phyloP scores from a whole-genome alignment of 2,113 vertebrate species.

The Isichthys henryi region DNA sequence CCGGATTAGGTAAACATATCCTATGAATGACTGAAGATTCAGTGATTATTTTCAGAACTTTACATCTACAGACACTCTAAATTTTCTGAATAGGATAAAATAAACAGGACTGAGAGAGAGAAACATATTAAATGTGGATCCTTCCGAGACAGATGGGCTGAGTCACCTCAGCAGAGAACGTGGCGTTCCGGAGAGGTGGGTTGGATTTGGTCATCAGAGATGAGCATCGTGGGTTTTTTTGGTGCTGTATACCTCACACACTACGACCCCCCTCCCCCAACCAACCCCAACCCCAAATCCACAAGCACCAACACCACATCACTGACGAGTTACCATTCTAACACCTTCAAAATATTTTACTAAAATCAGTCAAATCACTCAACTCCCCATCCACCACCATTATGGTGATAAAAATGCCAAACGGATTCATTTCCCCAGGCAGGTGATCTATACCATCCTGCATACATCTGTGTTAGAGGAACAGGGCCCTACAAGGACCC shows the following conservation, averaged over 20 bases:
- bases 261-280: neutral
- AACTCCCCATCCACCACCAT: neutral
- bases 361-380: neutral
- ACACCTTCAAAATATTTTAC: neutral
- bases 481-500: neutral
- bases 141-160: slow-evolving; percentile 3
- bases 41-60: neutral
- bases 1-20: neutral
- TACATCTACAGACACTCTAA: neutral
- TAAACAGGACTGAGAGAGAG: neutral
- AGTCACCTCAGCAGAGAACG: neutral
- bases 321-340: neutral
- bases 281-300: neutral
- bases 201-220: neutral
- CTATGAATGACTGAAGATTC: neutral
- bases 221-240: neutral
- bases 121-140: neutral
- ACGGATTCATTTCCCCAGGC: neutral
- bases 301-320: neutral
- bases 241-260: neutral
- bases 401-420: neutral
- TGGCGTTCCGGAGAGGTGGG: neutral
- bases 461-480: neutral
- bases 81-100: neutral
- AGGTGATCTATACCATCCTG: neutral